These are phyloP conservation scores for Porites cylindrica DNA, from an alignment of 92 coral and sea anemone genomes.

Conservation along the genomic window DNA sequence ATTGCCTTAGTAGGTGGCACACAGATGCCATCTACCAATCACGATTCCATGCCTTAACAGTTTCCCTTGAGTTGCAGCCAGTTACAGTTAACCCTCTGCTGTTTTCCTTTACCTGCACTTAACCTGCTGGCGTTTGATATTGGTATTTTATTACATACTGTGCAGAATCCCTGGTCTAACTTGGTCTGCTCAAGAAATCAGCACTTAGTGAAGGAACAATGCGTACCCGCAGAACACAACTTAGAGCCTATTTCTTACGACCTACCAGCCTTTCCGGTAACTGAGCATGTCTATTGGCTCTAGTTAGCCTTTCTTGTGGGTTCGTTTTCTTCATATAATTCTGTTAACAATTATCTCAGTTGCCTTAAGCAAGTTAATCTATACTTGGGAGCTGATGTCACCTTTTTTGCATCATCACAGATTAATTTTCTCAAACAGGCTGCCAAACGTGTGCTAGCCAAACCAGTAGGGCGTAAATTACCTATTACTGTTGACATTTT, in stretches of 20 bases:
- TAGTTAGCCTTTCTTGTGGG: constrained; percentile 5
- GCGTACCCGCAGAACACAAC: not conserved
- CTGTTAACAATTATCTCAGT: not conserved
- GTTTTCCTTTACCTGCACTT: not conserved
- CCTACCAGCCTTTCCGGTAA: not conserved
- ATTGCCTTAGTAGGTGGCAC: not conserved
- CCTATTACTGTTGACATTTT: not conserved
- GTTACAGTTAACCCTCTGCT: constrained; percentile 15
- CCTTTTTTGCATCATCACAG: not conserved
- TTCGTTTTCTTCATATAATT: not conserved
- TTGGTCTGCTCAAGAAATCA: constrained; percentile 13
- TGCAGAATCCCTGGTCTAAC: not conserved
- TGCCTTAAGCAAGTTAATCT: constrained; percentile 5
- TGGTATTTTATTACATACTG: not conserved
- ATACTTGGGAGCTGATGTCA: not conserved
- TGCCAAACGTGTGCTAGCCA: not conserved
- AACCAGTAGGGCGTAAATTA: not conserved
- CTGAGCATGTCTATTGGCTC: constrained; percentile 4
- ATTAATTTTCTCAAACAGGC: not conserved
- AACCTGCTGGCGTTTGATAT: not conserved
- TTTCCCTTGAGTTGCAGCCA: not conserved
- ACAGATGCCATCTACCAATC: constrained; percentile 12
- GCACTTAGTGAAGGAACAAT: constrained; percentile 9
- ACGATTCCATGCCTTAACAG: not conserved
- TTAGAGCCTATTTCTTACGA: constrained; percentile 4